A percentile compares a stretch with the other conserved stretches of the same genome.
phyloP scores from a whole-genome alignment of 2,797 vertebrate species.

The Chromobotia macracanthus region DNA sequence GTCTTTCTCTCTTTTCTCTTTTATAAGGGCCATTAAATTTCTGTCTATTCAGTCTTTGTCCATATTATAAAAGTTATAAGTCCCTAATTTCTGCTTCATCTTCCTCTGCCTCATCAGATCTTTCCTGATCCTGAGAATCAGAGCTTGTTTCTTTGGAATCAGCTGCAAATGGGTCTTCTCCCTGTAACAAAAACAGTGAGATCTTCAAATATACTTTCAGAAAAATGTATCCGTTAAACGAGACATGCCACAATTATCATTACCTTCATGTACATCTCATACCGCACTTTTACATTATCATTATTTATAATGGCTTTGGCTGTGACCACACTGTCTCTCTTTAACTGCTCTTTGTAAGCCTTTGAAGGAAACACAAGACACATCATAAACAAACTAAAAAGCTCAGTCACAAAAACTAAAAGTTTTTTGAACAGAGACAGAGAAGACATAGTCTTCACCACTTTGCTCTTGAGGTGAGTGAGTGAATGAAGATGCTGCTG shows the following conservation, averaged over 20 bases:
- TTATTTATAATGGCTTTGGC: slow-evolving; percentile 89
- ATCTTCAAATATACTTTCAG: neutral
- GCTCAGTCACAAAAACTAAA: neutral
- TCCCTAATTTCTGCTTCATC: slow-evolving; percentile 6
- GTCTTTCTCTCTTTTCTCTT: slow-evolving; percentile 1
- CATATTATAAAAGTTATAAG: neutral
- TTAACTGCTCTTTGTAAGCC: slow-evolving; percentile 86
- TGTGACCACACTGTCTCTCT: slow-evolving; percentile 85
- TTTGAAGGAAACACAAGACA: slow-evolving; percentile 50
- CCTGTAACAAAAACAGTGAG: slow-evolving; percentile 66
- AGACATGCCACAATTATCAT: slow-evolving; percentile 63
- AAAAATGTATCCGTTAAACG: neutral
- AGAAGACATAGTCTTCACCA: slow-evolving; percentile 66
- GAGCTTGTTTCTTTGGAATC: slow-evolving; percentile 67
- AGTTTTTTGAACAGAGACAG: too few relatives aligned
- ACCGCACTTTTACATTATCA: slow-evolving; percentile 83
- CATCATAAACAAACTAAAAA: neutral
- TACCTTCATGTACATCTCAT: slow-evolving; percentile 86
- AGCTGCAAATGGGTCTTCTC: slow-evolving; percentile 84
- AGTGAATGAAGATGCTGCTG: slow-evolving; percentile 83
- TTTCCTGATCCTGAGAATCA: slow-evolving; percentile 39
- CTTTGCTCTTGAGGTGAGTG: slow-evolving; percentile 81
- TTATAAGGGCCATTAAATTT: neutral
- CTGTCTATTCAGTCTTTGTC: neutral
- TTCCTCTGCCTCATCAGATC: slow-evolving; percentile 26